A percentile compares a stretch with the other conserved stretches of the same genome.
Evolutionary conservation across 2,797 vertebrate genomes (phyloP).

Genomic region (Erpetoichthys calabaricus): DNA sequence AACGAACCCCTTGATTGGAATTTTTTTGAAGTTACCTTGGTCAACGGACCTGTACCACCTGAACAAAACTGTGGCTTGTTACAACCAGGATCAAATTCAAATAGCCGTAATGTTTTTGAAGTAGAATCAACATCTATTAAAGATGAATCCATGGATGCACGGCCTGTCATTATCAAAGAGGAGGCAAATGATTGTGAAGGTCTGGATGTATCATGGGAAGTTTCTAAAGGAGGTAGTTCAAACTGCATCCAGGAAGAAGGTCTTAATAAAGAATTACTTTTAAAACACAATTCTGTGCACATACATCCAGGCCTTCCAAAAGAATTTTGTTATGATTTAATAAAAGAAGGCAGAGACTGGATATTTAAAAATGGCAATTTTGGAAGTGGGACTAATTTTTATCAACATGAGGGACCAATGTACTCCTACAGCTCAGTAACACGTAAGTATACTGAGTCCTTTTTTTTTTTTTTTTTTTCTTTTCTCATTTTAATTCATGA

Average conservation of each 20-base stretch:
- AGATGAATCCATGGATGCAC: background rate
- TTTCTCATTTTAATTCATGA: too few species aligned
- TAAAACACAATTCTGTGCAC: too few species aligned
- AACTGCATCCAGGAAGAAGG: background rate
- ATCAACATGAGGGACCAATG: too few species aligned
- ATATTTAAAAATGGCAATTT: too few species aligned
- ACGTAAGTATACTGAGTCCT: too few species aligned
- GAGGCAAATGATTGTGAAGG: background rate
- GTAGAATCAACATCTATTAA: background rate
- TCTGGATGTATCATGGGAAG: background rate
- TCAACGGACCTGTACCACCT: background rate
- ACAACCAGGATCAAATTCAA: background rate
- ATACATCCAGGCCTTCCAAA: too few species aligned
- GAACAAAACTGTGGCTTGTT: background rate
- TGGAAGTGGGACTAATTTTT: too few species aligned
- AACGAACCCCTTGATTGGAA: background rate
- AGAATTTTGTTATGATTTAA: too few species aligned
- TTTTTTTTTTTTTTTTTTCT: too few species aligned
- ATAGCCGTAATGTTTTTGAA: background rate
- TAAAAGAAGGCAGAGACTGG: too few species aligned
- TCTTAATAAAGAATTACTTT: too few species aligned
- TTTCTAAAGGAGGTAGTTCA: background rate
- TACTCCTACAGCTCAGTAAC: too few species aligned
- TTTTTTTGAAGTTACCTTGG: background rate
- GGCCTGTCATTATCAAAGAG: background rate